These are phyloP conservation scores for Brachyrhaphis roseni DNA, from an alignment of 2,797 vertebrate species.

Conservation along the genomic window DNA sequence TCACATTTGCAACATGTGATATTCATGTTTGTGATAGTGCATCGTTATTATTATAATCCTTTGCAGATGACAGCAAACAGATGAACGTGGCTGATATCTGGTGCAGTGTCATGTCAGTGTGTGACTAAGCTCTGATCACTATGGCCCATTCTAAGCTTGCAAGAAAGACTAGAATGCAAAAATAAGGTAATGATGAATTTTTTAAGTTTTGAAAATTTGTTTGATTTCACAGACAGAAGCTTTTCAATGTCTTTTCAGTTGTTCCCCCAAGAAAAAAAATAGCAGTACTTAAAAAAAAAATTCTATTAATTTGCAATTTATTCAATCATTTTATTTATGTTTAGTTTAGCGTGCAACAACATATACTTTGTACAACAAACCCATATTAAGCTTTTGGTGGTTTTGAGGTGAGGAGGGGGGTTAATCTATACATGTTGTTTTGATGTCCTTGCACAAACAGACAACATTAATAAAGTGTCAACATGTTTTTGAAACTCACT, in stretches of 20 bases:
- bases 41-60: neutral
- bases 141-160: neutral
- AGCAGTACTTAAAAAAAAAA: neutral
- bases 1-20: neutral
- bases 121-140: neutral
- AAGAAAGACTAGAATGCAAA: neutral
- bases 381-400: neutral
- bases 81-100: neutral
- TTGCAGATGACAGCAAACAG: neutral
- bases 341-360: neutral
- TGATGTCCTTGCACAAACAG: neutral
- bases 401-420: neutral
- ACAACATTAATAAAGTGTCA: slow-evolving; percentile 1
- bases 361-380: neutral
- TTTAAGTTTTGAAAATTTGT: neutral
- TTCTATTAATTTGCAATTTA: neutral
- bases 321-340: neutral
- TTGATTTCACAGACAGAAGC: neutral
- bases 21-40: neutral
- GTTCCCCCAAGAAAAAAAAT: neutral
- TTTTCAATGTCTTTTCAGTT: neutral
- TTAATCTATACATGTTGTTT: neutral
- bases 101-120: neutral
- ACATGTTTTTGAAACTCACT: neutral
- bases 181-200: neutral